phyloP scores from a whole-genome alignment of 2,888 invertebrate genomes.

The Blastobasis lacticolella region DNA sequence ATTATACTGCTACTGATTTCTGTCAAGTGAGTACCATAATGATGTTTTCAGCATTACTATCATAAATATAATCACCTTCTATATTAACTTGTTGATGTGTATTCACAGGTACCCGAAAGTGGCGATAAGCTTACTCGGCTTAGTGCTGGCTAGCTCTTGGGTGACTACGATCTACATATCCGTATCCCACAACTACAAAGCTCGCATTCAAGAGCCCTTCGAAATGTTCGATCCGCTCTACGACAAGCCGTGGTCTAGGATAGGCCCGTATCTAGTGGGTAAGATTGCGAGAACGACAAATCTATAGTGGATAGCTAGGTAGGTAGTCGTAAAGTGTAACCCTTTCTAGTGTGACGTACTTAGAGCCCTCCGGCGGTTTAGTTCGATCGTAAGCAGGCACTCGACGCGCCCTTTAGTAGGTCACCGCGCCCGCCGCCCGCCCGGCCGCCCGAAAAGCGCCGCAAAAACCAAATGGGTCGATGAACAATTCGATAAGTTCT shows the following conservation, averaged over 20 bases:
- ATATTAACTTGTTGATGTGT: slow-evolving; percentile 2
- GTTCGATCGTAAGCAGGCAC: slow-evolving; percentile 17
- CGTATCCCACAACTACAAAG: slow-evolving; percentile 81
- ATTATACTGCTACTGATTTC: slow-evolving; percentile 78
- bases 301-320: background rate
- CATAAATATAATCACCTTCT: background rate
- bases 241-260: slow-evolving; percentile 88
- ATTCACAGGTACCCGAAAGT: slow-evolving; percentile 75
- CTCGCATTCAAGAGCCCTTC: slow-evolving; percentile 85
- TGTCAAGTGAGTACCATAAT: slow-evolving; percentile 72
- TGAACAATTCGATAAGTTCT: slow-evolving; percentile 33
- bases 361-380: slow-evolving; percentile 13
- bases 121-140: slow-evolving; percentile 70
- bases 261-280: slow-evolving; percentile 87
- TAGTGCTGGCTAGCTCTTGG: slow-evolving; percentile 83
- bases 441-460: slow-evolving; percentile 25
- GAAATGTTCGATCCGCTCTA: slow-evolving; percentile 88
- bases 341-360: background rate
- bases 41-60: background rate
- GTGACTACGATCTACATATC: slow-evolving; percentile 83
- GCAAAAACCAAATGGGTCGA: slow-evolving; percentile 29
- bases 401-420: slow-evolving; percentile 24
- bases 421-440: slow-evolving; percentile 19
- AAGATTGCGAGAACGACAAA: slow-evolving; percentile 23
- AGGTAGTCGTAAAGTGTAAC: background rate